Percentiles rank a stretch among this genome's conserved stretches.
Conservation (phyloP, 1,140 invertebrate genomes). For the Ostrea denselamellosa region DNA sequence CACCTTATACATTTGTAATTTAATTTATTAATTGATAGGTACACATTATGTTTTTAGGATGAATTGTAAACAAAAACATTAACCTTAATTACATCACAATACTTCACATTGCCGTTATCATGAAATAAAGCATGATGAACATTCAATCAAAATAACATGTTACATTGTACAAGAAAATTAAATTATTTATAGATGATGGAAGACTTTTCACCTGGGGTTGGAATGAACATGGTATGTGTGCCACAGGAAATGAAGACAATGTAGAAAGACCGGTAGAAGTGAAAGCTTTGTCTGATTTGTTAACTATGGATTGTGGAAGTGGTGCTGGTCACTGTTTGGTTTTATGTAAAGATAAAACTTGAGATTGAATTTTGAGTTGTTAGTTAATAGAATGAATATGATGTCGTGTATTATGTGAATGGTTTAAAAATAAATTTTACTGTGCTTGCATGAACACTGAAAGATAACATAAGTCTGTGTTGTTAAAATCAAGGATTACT, state of each 20-base stretch:
- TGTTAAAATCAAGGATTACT: too few relatives aligned
- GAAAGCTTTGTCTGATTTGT: conserved; percentile 47
- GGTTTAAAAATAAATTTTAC: neutral
- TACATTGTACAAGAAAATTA: neutral
- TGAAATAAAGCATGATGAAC: too few relatives aligned
- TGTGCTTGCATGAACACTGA: too few relatives aligned
- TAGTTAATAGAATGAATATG: neutral
- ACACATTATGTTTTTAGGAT: too few relatives aligned
- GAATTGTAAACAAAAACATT: too few relatives aligned
- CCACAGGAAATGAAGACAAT: conserved; percentile 84
- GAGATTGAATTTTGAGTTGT: neutral
- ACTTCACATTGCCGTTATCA: too few relatives aligned
- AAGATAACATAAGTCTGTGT: too few relatives aligned
- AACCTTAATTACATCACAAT: too few relatives aligned
- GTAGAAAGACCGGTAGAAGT: conserved; percentile 79
- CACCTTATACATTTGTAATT: too few relatives aligned
- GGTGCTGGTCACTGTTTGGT: conserved; percentile 72
- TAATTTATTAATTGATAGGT: too few relatives aligned
- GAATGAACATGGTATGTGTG: conserved; percentile 94
- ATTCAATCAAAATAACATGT: too few relatives aligned
- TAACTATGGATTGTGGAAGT: conserved; percentile 61
- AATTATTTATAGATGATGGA: conserved; percentile 80
- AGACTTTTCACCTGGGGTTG: conserved; percentile 90
- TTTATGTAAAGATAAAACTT: conserved; percentile 31
- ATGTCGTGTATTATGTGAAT: neutral